These are phyloP conservation scores for Zophobas atratus DNA, from an alignment of 1,140 invertebrate genomes.

Conservation along the genomic window DNA sequence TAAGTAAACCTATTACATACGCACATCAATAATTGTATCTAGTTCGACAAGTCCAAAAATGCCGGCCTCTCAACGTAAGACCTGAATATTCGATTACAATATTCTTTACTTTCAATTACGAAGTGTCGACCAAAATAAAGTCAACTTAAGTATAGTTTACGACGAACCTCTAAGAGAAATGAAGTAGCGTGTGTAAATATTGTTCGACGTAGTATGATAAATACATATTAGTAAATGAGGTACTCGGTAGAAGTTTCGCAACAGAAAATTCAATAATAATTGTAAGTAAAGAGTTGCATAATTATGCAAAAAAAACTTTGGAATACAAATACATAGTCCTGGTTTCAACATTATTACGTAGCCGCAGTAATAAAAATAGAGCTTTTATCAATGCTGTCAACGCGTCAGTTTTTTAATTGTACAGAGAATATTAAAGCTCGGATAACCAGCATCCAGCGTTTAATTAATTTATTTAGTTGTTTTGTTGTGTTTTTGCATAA, in stretches of 20 bases:
- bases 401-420: conserved; percentile 6
- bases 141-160: not conserved
- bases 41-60: too few relatives aligned
- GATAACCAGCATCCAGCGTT: not conserved
- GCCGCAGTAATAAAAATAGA: conserved; percentile 10
- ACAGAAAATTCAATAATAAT: not conserved
- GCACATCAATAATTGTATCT: too few relatives aligned
- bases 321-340: conserved; percentile 13
- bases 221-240: not conserved
- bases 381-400: conserved; percentile 28
- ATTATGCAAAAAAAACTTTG: too few relatives aligned
- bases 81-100: too few relatives aligned
- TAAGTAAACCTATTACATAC: too few relatives aligned
- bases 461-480: conserved; percentile 20
- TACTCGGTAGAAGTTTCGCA: too few relatives aligned
- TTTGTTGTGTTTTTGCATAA: conserved; percentile 2
- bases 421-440: not conserved
- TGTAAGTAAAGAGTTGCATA: too few relatives aligned
- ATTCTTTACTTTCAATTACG: too few relatives aligned
- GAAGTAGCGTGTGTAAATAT: not conserved
- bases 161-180: not conserved
- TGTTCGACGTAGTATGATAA: not conserved
- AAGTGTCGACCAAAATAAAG: too few relatives aligned
- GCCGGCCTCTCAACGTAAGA: too few relatives aligned
- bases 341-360: conserved; percentile 22